phyloP scores from a whole-genome alignment of 2,888 invertebrate species.

The Ditula angustiorana region DNA sequence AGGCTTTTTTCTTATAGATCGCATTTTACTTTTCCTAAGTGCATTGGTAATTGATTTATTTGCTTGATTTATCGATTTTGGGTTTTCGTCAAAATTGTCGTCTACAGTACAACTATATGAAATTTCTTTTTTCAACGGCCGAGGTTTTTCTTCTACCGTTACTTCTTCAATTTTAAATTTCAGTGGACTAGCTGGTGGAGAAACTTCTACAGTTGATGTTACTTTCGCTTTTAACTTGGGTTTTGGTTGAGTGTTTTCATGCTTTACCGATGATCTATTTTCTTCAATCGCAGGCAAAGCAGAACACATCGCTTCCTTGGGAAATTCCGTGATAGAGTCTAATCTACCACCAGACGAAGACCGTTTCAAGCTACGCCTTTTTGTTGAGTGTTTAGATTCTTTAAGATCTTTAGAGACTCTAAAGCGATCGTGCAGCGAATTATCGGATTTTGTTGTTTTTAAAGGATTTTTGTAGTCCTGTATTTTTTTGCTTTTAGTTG shows the following conservation, averaged over 20 bases:
- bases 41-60: conserved; percentile 45
- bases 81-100: conserved; percentile 46
- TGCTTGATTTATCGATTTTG: conserved; percentile 5
- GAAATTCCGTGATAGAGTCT: conserved; percentile 78
- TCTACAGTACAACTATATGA: conserved; percentile 67
- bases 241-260: conserved; percentile 52
- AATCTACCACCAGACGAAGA: conserved; percentile 76
- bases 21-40: conserved; percentile 56
- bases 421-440: conserved; percentile 71
- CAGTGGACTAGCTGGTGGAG: conserved; percentile 73
- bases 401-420: conserved; percentile 57
- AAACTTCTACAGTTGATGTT: conserved; percentile 82
- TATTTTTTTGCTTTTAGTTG: conserved; percentile 50
- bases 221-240: conserved; percentile 82
- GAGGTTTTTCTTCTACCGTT: conserved; percentile 84
- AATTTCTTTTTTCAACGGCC: conserved; percentile 69
- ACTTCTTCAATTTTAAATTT: conserved; percentile 85
- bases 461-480: conserved; percentile 56
- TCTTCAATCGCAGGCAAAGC: conserved; percentile 79
- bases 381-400: conserved; percentile 55
- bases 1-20: conserved; percentile 49
- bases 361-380: conserved; percentile 73
- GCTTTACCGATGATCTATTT: conserved; percentile 63
- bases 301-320: conserved; percentile 57
- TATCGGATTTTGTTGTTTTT: conserved; percentile 78